Conservation (phyloP, 2,113 vertebrate species). For the Lates calcarifer region DNA sequence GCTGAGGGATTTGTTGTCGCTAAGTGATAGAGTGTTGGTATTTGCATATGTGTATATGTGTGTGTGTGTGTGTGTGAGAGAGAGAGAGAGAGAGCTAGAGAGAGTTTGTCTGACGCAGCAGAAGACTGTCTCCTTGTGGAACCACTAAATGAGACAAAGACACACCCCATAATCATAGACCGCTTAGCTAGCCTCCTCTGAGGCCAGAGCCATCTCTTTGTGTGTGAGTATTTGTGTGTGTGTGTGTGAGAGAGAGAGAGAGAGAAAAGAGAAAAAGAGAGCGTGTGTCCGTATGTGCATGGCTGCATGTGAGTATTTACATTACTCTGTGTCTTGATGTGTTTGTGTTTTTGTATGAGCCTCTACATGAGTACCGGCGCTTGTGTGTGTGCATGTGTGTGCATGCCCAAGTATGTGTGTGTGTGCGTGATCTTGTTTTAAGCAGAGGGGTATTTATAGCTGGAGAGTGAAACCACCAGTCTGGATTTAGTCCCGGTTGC, state of each 20-base stretch:
- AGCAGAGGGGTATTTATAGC: slow-evolving; percentile 81
- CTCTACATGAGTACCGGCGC: slow-evolving; percentile 12
- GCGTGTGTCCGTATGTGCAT: not conserved
- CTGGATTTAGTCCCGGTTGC: slow-evolving; percentile 77
- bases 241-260: not conserved
- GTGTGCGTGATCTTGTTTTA: slow-evolving; percentile 72
- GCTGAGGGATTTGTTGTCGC: slow-evolving; percentile 42
- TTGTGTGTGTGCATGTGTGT: slow-evolving; percentile 27
- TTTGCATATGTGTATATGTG: slow-evolving; percentile 26
- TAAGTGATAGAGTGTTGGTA: slow-evolving; percentile 52
- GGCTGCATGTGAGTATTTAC: slow-evolving; percentile 22
- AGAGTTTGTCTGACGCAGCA: slow-evolving; percentile 77
- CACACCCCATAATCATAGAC: slow-evolving; percentile 85
- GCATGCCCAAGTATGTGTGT: slow-evolving; percentile 43
- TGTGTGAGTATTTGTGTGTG: slow-evolving; percentile 52
- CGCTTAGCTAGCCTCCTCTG: slow-evolving; percentile 79
- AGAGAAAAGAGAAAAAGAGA: not conserved
- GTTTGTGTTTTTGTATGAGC: slow-evolving; percentile 35
- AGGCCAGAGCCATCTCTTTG: slow-evolving; percentile 77
- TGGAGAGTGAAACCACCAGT: slow-evolving; percentile 78
- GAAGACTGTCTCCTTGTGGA: slow-evolving; percentile 83
- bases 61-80: slow-evolving; percentile 53
- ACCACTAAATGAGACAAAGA: slow-evolving; percentile 85
- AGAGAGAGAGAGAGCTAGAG: too few species aligned
- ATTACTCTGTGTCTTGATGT: slow-evolving; percentile 35